These are phyloP conservation scores for Limnephilus rhombicus DNA, from an alignment of 2,888 invertebrate species.

Conservation along the genomic window DNA sequence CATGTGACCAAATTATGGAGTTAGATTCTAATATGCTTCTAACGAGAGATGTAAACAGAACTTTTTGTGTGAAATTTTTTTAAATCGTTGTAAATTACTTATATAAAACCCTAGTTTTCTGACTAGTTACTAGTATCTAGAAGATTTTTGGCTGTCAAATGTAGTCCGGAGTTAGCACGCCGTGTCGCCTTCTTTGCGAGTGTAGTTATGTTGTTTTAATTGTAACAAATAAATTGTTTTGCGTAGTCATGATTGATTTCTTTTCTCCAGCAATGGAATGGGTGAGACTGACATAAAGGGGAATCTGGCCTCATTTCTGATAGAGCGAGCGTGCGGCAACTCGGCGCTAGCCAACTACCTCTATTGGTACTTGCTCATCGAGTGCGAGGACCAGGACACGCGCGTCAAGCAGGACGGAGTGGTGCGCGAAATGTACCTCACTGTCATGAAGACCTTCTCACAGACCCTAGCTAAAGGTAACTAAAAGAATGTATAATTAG, in stretches of 20 bases:
- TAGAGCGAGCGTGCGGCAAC: constrained; percentile 92
- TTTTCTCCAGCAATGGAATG: constrained; percentile 71
- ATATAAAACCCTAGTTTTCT: too few relatives aligned
- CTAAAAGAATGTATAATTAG: not conserved
- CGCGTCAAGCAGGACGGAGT: constrained; percentile 84
- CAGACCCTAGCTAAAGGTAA: constrained; percentile 82
- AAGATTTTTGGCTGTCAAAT: too few relatives aligned
- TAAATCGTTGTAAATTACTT: too few relatives aligned
- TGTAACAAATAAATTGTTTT: too few relatives aligned
- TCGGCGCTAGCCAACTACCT: constrained; percentile 96
- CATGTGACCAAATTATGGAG: too few relatives aligned
- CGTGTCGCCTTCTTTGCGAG: too few relatives aligned
- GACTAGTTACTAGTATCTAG: too few relatives aligned
- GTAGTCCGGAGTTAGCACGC: too few relatives aligned
- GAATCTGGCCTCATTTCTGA: constrained; percentile 94
- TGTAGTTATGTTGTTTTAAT: too few relatives aligned
- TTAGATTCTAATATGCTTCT: too few relatives aligned
- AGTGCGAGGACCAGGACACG: constrained; percentile 93
- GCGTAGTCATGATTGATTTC: not conserved
- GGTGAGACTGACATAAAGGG: constrained; percentile 72
- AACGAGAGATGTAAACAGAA: too few relatives aligned
- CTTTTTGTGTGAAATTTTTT: too few relatives aligned
- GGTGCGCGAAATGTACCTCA: constrained; percentile 90
- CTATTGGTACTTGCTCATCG: constrained; percentile 97
- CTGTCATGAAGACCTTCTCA: constrained; percentile 92